Conservation (phyloP, 2,797 vertebrate species). For the Petrocephalus schoutedeni region DNA sequence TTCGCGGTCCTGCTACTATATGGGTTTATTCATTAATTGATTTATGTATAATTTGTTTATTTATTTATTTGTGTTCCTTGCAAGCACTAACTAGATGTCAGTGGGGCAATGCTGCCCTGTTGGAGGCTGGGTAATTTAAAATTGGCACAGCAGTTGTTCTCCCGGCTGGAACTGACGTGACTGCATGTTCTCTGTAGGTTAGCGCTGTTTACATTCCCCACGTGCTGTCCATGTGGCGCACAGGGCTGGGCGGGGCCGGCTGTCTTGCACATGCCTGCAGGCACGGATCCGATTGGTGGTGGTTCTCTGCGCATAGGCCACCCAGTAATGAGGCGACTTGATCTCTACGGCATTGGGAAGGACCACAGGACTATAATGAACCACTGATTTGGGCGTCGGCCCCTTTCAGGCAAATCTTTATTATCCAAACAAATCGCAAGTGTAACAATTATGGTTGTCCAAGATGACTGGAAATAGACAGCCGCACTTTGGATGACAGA, state of each 20-base stretch:
- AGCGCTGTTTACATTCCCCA: constrained; percentile 3
- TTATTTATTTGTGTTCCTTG: neutral
- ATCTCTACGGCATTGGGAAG: neutral
- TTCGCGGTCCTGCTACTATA: neutral
- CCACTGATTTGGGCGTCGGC: neutral
- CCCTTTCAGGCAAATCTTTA: neutral
- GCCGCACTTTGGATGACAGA: neutral
- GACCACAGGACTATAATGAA: neutral
- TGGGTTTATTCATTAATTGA: neutral
- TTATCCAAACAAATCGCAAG: neutral
- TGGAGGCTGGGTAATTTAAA: neutral
- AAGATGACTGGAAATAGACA: neutral
- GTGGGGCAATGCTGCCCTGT: no score
- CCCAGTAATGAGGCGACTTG: neutral
- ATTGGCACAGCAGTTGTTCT: neutral
- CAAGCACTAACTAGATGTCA: neutral
- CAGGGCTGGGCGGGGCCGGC: neutral
- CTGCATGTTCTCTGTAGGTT: neutral
- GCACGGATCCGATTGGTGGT: neutral
- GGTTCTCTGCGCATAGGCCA: neutral
- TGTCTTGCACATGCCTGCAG: neutral
- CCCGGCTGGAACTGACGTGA: neutral
- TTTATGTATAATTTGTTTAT: neutral
- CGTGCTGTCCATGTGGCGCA: neutral
- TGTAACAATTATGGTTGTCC: neutral